Percentiles rank a stretch among this genome's conserved stretches.
phyloP scores from a whole-genome alignment of 2,113 vertebrate genomes.

The Leucopsar rothschildi region DNA sequence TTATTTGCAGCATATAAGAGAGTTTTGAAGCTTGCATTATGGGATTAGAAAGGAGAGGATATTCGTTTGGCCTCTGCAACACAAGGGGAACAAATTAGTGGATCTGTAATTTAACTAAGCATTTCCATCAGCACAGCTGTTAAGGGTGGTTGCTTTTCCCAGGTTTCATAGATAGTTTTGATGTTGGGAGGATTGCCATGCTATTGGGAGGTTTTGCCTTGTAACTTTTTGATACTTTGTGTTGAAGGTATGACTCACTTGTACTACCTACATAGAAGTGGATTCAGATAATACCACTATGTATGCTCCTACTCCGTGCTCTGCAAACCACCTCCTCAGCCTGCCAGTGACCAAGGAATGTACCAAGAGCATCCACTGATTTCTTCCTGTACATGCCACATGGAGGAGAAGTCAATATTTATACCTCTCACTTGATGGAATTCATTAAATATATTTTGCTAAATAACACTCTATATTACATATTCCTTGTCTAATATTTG shows the following conservation, averaged over 20 bases:
- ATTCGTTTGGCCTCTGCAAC: neutral
- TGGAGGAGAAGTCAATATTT: conserved; percentile 50
- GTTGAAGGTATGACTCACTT: neutral
- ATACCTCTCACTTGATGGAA: neutral
- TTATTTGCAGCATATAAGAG: neutral
- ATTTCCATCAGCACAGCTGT: neutral
- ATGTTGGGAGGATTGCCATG: neutral
- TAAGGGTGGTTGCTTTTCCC: neutral
- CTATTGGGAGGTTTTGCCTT: neutral
- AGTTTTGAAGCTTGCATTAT: neutral
- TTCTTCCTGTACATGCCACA: neutral
- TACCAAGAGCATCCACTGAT: neutral
- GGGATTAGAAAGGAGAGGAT: neutral
- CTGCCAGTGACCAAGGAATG: neutral
- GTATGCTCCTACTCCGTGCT: neutral
- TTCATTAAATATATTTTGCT: conserved; percentile 52
- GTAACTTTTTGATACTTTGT: neutral
- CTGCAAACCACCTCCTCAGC: neutral
- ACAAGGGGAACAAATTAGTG: neutral
- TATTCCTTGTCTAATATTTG: conserved; percentile 51
- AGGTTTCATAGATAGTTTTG: neutral
- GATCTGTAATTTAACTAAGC: neutral
- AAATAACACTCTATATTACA: conserved; percentile 26
- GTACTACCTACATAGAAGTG: neutral
- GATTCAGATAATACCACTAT: neutral